These are phyloP conservation scores for Megalopta genalis DNA, from an alignment of 1,140 invertebrate genomes.

Conservation along the genomic window DNA sequence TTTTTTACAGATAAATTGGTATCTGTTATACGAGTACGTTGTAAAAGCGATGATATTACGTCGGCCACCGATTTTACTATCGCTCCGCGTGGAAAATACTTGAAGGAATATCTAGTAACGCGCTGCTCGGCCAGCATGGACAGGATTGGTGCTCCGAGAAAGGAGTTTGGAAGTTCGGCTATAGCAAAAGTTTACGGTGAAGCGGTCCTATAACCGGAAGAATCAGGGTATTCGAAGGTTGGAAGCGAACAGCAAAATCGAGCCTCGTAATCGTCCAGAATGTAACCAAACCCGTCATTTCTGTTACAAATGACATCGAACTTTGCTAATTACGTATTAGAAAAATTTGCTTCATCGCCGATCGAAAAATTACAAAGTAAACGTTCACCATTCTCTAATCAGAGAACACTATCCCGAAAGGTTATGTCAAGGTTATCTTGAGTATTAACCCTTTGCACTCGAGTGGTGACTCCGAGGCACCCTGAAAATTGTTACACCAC, in stretches of 20 bases:
- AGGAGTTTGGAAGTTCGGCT: slow-evolving; percentile 29
- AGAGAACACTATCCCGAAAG: background rate
- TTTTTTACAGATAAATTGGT: background rate
- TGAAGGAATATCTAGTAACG: background rate
- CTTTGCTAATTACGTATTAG: slow-evolving; percentile 2
- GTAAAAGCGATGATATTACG: background rate
- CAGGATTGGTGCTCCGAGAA: slow-evolving; percentile 15
- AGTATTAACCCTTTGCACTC: too few species aligned
- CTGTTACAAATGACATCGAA: background rate
- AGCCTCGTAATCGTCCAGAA: background rate
- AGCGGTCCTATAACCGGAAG: slow-evolving; percentile 30
- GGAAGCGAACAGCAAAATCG: slow-evolving; percentile 4
- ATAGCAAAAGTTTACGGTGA: slow-evolving; percentile 17
- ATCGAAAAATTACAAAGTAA: background rate
- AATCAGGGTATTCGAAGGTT: slow-evolving; percentile 11
- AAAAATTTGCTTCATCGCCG: background rate
- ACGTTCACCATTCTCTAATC: background rate
- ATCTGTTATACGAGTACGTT: background rate
- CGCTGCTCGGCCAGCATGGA: background rate
- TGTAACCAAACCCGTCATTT: background rate
- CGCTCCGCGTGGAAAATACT: background rate
- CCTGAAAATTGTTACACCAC: too few species aligned
- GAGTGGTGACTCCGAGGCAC: too few species aligned
- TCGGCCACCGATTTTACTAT: background rate
- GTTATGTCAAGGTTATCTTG: too few species aligned